Conservation (phyloP, 64 coral and sea anemone species). For the Stichodactyla helianthus region DNA sequence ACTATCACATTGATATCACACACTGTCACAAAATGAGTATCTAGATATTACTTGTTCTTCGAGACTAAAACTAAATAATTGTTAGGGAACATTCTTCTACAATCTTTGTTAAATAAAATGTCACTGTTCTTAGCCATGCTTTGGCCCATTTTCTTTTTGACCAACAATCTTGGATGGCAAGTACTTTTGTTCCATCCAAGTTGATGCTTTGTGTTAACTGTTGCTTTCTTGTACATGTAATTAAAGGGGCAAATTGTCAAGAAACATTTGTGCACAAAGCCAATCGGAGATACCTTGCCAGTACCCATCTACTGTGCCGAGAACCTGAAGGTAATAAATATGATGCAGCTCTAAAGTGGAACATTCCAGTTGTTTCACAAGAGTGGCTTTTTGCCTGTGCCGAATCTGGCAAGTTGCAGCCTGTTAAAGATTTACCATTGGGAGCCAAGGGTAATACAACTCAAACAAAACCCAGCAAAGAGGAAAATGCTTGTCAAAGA, state of each 20-base stretch:
- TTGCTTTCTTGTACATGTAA: background rate
- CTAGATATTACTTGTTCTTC: no score
- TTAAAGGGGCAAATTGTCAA: constrained; percentile 77
- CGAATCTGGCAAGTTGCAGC: constrained; percentile 34
- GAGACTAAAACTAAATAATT: no score
- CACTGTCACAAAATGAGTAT: no score
- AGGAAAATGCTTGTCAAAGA: background rate
- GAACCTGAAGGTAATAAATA: constrained; percentile 76
- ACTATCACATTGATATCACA: no score
- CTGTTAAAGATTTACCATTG: constrained; percentile 33
- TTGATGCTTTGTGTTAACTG: background rate
- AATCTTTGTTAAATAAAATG: no score
- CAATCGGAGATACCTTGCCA: constrained; percentile 50
- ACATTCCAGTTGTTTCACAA: constrained; percentile 51
- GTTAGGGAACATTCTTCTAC: no score
- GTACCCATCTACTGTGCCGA: constrained; percentile 81
- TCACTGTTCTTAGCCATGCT: no score
- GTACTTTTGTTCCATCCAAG: no score
- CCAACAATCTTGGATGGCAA: no score
- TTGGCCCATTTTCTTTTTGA: no score
- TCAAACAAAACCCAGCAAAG: background rate
- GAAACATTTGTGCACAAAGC: constrained; percentile 81
- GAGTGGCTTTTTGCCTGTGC: constrained; percentile 94
- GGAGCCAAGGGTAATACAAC: background rate
- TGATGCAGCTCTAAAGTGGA: constrained; percentile 81